Percentiles rank a stretch among this genome's conserved stretches.
Conservation (phyloP, 2,888 invertebrate species). For the Macrosiphum euphorbiae region DNA sequence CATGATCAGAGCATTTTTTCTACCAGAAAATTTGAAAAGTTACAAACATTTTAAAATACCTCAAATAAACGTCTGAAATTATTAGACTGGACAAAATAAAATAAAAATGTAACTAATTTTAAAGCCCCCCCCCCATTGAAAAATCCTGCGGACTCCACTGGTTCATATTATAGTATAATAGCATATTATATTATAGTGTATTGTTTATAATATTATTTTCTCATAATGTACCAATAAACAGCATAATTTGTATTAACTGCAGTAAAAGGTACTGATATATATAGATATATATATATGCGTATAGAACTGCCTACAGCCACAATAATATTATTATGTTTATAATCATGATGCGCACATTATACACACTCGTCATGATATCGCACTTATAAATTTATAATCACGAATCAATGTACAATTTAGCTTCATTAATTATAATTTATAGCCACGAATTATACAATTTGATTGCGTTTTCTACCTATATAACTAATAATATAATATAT, state of each 20-base stretch:
- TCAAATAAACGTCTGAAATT: too few species aligned
- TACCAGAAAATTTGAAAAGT: too few species aligned
- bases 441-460: neutral
- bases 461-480: neutral
- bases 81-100: too few species aligned
- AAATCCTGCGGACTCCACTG: too few species aligned
- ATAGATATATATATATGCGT: neutral
- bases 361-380: neutral
- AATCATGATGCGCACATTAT: neutral
- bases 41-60: too few species aligned
- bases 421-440: neutral
- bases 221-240: neutral
- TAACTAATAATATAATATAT: neutral
- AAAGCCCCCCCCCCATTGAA: too few species aligned
- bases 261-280: too few species aligned
- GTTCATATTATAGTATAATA: neutral
- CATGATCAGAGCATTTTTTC: too few species aligned
- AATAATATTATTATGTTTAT: neutral
- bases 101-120: too few species aligned
- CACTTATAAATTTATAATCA: neutral
- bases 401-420: neutral
- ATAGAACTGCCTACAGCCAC: neutral
- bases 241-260: neutral
- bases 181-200: neutral
- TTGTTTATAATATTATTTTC: neutral